Percentiles rank a stretch among this genome's conserved stretches.
phyloP scores from a whole-genome alignment of 2,113 vertebrate species.

The Cairina moschata region DNA sequence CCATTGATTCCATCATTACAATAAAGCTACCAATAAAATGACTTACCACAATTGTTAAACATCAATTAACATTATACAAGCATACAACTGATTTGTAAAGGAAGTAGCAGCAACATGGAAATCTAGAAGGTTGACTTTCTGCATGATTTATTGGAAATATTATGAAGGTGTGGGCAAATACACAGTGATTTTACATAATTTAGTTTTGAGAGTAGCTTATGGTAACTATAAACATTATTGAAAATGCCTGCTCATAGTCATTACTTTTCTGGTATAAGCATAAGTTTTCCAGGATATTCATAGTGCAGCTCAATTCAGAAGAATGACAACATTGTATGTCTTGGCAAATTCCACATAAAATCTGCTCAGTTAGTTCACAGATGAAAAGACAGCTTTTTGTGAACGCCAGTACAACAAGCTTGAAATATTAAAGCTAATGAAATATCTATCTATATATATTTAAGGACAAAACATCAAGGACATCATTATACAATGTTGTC shows the following conservation, averaged over 20 bases:
- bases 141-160: constrained; percentile 77
- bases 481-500: not conserved
- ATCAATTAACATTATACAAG: not conserved
- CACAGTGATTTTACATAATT: constrained; percentile 69
- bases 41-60: not conserved
- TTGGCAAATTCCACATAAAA: constrained; percentile 15
- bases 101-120: constrained; percentile 59
- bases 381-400: not conserved
- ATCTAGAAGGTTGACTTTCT: constrained; percentile 55
- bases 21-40: not conserved
- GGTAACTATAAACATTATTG: constrained; percentile 66
- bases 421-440: constrained; percentile 27
- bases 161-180: constrained; percentile 70
- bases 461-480: constrained; percentile 21
- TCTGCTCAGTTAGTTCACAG: not conserved
- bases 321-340: constrained; percentile 8
- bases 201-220: constrained; percentile 44
- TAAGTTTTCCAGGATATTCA: constrained; percentile 46
- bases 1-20: not conserved
- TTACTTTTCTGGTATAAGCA: constrained; percentile 52
- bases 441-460: not conserved
- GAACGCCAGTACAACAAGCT: constrained; percentile 3
- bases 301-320: constrained; percentile 33
- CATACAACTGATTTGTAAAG: not conserved
- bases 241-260: constrained; percentile 61